phyloP scores from a whole-genome alignment of 2,888 invertebrate species.

The Plebejus anna region DNA sequence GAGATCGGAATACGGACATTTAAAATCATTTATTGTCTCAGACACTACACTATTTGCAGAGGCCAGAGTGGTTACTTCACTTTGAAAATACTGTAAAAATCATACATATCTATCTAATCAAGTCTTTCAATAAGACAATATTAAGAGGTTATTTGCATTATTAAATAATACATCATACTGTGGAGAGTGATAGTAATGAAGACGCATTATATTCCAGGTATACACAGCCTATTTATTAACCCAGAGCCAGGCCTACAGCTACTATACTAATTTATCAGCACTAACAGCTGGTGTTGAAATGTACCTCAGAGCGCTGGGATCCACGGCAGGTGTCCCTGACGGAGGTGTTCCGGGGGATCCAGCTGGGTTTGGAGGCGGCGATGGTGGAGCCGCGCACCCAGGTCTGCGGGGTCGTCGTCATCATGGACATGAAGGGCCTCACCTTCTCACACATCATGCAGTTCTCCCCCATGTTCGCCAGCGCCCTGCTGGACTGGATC shows the following conservation, averaged over 20 bases:
- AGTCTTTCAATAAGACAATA: too few species aligned
- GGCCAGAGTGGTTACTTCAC: too few species aligned
- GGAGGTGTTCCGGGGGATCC: conserved; percentile 85
- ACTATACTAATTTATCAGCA: background rate
- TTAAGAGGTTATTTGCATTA: too few species aligned
- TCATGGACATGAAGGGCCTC: conserved; percentile 88
- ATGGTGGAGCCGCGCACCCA: conserved; percentile 90
- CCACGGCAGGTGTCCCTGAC: conserved; percentile 83
- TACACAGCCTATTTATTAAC: too few species aligned
- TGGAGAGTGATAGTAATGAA: too few species aligned
- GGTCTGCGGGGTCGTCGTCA: conserved; percentile 85
- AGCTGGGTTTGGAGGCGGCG: conserved; percentile 85
- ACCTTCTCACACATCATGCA: conserved; percentile 86
- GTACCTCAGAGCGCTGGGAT: conserved; percentile 81
- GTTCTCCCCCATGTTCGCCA: conserved; percentile 88
- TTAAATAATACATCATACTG: too few species aligned
- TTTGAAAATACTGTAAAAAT: too few species aligned
- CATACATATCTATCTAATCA: too few species aligned
- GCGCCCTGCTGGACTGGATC: conserved; percentile 85
- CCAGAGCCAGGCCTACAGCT: background rate
- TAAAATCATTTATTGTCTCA: too few species aligned
- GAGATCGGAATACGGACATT: too few species aligned
- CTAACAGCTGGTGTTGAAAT: background rate
- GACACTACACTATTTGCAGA: background rate
- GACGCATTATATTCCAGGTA: too few species aligned